Base-by-base conservation (phyloP, 2,888 invertebrate species). In the Taenaris catops region DNA sequence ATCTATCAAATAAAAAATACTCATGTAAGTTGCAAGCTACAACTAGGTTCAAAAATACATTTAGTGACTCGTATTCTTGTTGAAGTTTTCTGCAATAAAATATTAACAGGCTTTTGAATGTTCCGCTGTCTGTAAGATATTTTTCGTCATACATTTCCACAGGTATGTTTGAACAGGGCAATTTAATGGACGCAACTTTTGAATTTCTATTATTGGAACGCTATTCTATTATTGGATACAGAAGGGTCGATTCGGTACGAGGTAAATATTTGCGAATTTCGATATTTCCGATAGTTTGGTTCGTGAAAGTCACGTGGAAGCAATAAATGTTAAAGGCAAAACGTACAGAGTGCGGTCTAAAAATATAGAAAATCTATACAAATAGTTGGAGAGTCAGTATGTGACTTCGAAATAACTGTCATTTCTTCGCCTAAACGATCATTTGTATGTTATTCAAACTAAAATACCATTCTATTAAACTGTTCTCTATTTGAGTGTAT, bases 171-270 rank as follows among this genome's bases (percentile, higher is more conserved):
- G 20, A 38, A 14, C 7, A 27, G 12, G 23, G 9, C 25, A 38
- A 32, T 46, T 41, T 38, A 50, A 48, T 48, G 45, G 34, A 32
- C 25, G 34, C 23, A 35, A 46, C 26, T 48, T 45, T 41, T 41
- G 33, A 48, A 48, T 35, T n/a, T 5, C 25, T 32, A 11, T 23
- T 19, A 11, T 14, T 20, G n/a, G n/a, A n/a, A n/a, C n/a, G n/a
- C n/a, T n/a, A n/a, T n/a, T n/a, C n/a, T n/a, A n/a, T n/a, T n/a
- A n/a, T n/a, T 6, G 12, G 16, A 24, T 7, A n/a, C 25, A 6
- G 14, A 20, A 20, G 10, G 20, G 20, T 33, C 17, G 10, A 8
- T 28, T n/a, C n/a, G 12, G 2, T 3, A 14, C 16, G 6, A 25
- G 8, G n/a, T n/a, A 9, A 17, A 12, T 33, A 8, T 8, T 23